Conservation (phyloP, 2,888 invertebrate genomes). For the Drosophila colorata region DNA sequence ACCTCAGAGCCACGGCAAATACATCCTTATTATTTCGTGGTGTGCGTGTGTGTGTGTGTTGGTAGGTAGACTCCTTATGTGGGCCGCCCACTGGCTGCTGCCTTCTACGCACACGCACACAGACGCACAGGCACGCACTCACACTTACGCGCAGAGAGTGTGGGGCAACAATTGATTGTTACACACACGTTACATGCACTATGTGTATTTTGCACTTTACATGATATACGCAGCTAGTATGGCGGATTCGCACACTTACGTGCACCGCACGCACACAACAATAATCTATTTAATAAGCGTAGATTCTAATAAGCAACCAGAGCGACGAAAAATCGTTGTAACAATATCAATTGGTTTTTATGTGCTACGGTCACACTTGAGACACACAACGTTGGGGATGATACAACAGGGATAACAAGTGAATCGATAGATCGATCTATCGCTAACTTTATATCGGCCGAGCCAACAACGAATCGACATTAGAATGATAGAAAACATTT, state of each 20-base stretch:
- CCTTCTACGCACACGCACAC: conserved; percentile 50
- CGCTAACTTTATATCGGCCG: conserved; percentile 7
- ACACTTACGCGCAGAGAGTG: conserved; percentile 39
- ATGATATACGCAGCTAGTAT: conserved; percentile 49
- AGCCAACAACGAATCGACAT: conserved; percentile 5
- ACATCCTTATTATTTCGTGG: conserved; percentile 45
- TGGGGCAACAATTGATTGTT: conserved; percentile 61
- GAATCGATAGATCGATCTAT: conserved; percentile 22
- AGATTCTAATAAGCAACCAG: conserved; percentile 37
- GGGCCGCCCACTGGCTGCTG: conserved; percentile 60
- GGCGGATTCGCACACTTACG: conserved; percentile 46
- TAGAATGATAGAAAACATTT: neutral
- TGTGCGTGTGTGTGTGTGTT: conserved; percentile 12
- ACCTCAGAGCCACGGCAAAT: conserved; percentile 43
- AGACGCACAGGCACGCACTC: conserved; percentile 53
- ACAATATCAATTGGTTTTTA: conserved; percentile 62
- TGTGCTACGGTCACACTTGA: conserved; percentile 54
- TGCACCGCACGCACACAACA: conserved; percentile 52
- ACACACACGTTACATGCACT: conserved; percentile 51
- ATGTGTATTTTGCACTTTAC: conserved; percentile 46
- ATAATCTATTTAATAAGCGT: conserved; percentile 30
- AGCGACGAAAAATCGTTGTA: conserved; percentile 73
- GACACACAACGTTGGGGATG: conserved; percentile 43
- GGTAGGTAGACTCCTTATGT: conserved; percentile 45
- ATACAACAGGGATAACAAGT: conserved; percentile 23